phyloP scores from a whole-genome alignment of 2,888 invertebrate species.

The Leptinotarsa rubiginosa region DNA sequence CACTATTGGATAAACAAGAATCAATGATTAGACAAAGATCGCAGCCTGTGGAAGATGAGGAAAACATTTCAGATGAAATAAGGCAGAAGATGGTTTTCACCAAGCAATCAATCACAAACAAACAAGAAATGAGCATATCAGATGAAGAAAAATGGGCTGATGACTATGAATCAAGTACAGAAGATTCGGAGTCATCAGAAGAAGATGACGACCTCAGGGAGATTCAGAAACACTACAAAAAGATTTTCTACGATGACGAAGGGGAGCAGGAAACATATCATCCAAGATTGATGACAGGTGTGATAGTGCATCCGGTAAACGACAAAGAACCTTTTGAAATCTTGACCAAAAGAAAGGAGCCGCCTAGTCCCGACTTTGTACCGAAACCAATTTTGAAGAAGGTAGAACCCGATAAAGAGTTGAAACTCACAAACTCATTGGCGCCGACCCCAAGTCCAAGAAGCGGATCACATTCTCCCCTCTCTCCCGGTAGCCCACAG shows the following conservation, averaged over 20 bases:
- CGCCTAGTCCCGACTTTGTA: slow-evolving; percentile 77
- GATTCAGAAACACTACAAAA: slow-evolving; percentile 30
- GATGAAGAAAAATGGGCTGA: slow-evolving; percentile 67
- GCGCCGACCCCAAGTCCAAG: slow-evolving; percentile 39
- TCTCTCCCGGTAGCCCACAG: slow-evolving; percentile 26
- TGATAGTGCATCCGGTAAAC: slow-evolving; percentile 60
- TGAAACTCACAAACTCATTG: slow-evolving; percentile 30
- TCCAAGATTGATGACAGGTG: slow-evolving; percentile 71
- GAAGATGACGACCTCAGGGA: slow-evolving; percentile 55
- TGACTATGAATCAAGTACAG: slow-evolving; percentile 61
- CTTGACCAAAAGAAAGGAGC: slow-evolving; percentile 72
- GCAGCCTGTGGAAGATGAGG: slow-evolving; percentile 62
- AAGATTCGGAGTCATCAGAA: slow-evolving; percentile 55
- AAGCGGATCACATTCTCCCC: slow-evolving; percentile 46
- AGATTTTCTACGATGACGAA: slow-evolving; percentile 51
- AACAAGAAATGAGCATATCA: slow-evolving; percentile 55
- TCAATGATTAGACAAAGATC: slow-evolving; percentile 58
- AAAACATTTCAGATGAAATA: slow-evolving; percentile 59
- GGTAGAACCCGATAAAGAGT: slow-evolving; percentile 53
- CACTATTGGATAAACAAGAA: slow-evolving; percentile 53
- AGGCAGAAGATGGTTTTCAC: slow-evolving; percentile 57
- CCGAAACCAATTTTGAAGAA: slow-evolving; percentile 84
- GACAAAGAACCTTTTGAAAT: slow-evolving; percentile 70
- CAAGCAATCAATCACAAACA: slow-evolving; percentile 53
- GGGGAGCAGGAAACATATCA: slow-evolving; percentile 78